Base-by-base conservation (phyloP, 2,797 vertebrate genomes). In the Acropternis orthonyx region DNA sequence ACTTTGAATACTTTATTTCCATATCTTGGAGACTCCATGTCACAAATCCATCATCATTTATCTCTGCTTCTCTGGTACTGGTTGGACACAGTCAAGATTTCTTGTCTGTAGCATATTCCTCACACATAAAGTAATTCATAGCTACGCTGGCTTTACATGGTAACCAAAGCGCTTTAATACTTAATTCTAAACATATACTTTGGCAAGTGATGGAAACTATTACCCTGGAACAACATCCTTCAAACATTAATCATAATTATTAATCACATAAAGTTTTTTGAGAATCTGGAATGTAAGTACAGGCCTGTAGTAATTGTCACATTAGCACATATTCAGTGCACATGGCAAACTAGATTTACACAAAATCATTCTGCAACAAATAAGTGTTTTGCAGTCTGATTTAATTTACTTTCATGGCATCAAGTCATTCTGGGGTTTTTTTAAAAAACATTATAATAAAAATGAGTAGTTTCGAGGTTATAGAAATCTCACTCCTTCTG, bases 191-290 rank as follows among this genome's bases (percentile, higher is more conserved):
- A 97, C 85, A 49, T 78, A 92, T 80, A 84, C n/a, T 96, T 84
- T 88, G 89, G 82, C 85, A 98, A 97, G 96, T 88, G 94, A 91
- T 94, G 92, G 69, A 95, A 97, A 93, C 87, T 94, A 48, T 88
- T 97, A 91, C 83, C 76, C 87, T 90, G 92, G 85, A 97, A 97
- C 89, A 95, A 65, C 96, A 92, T 51, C 85, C 91, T 97, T 96
- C 95, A 96, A 93, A 83, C 68, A 94, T 98, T 97, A 97, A 97
- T 98, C 95, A 95, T 96, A 97, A 96, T 95, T 97, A 96, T 85
- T 97, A 97, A 97, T 95, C 91, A 90, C 72, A 96, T 30, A 52
- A 61, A 88, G 32, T 88, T 97, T 96, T 96, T 95, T 86, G 89
- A 73, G 89, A 88, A 97, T 90, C 43, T 72, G 87, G 75, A 94